phyloP scores from a whole-genome alignment of 2,888 invertebrate genomes.

The Limnephilus rhombicus region DNA sequence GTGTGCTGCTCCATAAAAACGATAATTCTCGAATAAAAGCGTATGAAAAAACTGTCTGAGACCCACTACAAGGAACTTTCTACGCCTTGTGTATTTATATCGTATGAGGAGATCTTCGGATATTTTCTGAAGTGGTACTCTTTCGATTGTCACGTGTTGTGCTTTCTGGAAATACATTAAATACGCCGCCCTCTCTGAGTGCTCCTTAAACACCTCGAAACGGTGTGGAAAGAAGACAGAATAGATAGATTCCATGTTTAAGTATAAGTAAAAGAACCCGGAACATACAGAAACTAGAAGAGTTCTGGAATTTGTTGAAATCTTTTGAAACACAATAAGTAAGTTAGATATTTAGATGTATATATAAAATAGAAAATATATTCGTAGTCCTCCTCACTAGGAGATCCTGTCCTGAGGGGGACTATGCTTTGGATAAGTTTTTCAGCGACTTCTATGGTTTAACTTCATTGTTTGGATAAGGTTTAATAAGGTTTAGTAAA shows the following conservation, averaged over 20 bases:
- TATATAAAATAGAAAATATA: no score
- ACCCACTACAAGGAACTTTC: background rate
- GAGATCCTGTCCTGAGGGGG: no score
- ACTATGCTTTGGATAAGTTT: no score
- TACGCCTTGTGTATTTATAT: background rate
- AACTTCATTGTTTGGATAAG: no score
- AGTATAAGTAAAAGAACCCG: background rate
- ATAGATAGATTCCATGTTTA: conserved; percentile 16
- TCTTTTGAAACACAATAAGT: background rate
- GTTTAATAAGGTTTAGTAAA: no score
- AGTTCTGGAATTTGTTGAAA: background rate
- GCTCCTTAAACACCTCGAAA: conserved; percentile 33
- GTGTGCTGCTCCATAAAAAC: no score
- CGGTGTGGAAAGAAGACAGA: conserved; percentile 31
- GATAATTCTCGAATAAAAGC: no score
- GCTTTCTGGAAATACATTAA: conserved; percentile 19
- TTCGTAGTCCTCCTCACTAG: no score
- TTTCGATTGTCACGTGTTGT: conserved; percentile 34
- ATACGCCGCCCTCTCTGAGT: background rate
- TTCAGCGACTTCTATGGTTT: no score
- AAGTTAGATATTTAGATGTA: no score
- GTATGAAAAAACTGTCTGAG: background rate
- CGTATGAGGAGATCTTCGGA: background rate
- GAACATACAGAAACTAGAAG: background rate
- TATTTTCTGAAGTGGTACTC: background rate